Conservation (phyloP, 2,797 vertebrate genomes). For the Threskiornis aethiopicus region DNA sequence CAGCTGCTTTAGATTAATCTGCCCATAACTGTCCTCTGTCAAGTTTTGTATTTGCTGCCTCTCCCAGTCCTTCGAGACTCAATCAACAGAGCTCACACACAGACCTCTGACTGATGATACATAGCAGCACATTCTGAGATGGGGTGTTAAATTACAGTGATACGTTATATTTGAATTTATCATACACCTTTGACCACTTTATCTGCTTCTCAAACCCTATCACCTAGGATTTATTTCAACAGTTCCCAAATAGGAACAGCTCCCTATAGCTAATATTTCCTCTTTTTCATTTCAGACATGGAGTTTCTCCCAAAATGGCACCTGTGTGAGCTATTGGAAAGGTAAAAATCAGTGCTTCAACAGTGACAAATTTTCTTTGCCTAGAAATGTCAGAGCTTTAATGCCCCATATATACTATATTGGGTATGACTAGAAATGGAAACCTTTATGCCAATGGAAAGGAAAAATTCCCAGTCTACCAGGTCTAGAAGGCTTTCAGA, state of each 20-base stretch:
- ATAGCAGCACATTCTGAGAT: background rate
- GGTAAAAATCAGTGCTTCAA: background rate
- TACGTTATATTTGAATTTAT: background rate
- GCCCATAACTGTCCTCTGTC: background rate
- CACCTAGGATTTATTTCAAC: background rate
- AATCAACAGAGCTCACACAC: background rate
- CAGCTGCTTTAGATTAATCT: background rate
- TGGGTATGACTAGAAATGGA: background rate
- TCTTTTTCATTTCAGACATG: slow-evolving; percentile 17
- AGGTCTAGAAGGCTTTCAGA: background rate
- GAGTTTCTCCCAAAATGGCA: slow-evolving; percentile 27
- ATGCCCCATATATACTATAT: background rate
- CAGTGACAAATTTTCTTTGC: slow-evolving; percentile 35
- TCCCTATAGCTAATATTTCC: background rate
- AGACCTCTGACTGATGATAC: background rate
- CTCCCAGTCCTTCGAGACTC: background rate
- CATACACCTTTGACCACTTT: background rate
- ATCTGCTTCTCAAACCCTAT: background rate
- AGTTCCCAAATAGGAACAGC: background rate
- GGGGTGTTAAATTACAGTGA: background rate
- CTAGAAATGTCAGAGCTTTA: slow-evolving; percentile 41
- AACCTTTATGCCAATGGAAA: background rate
- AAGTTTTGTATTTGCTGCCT: background rate
- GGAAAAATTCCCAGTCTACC: background rate
- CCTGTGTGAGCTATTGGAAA: slow-evolving; percentile 17